Evolutionary conservation across 2,888 invertebrate genomes (phyloP).

Genomic region (Agonopterix heracliana): DNA sequence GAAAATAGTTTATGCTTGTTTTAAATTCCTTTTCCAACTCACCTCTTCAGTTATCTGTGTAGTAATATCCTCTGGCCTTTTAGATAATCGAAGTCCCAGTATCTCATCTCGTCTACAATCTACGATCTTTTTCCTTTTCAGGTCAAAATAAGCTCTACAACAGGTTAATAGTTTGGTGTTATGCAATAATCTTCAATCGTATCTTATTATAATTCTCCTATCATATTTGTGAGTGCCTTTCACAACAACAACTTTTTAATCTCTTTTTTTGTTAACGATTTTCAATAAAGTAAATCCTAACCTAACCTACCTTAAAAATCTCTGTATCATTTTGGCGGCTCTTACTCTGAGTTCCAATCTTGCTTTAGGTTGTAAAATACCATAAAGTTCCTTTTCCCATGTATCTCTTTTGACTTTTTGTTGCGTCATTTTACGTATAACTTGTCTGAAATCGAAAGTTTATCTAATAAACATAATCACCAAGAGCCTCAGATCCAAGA

Average conservation of each 20-base stretch:
- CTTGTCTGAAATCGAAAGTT: constrained; percentile 31
- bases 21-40: constrained; percentile 1
- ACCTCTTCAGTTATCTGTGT: constrained; percentile 29
- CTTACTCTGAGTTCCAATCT: constrained; percentile 31
- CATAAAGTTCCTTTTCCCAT: constrained; percentile 47
- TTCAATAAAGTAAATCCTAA: too few species aligned
- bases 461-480: background rate
- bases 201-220: too few species aligned
- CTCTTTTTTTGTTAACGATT: too few species aligned
- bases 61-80: constrained; percentile 13
- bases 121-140: constrained; percentile 37
- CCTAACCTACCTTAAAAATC: constrained; percentile 36
- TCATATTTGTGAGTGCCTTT: too few species aligned
- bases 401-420: constrained; percentile 27
- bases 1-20: too few species aligned
- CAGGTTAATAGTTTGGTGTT: too few species aligned
- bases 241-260: too few species aligned
- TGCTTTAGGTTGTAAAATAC: constrained; percentile 31
- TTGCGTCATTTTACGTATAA: constrained; percentile 18
- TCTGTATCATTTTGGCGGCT: constrained; percentile 43
- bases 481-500: too few species aligned
- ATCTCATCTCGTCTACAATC: constrained; percentile 37
- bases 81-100: constrained; percentile 32
- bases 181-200: too few species aligned
- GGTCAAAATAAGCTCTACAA: constrained; percentile 40